Evolutionary conservation across 2,888 invertebrate genomes (phyloP).

Genomic region (Ichneumon xanthorius): DNA sequence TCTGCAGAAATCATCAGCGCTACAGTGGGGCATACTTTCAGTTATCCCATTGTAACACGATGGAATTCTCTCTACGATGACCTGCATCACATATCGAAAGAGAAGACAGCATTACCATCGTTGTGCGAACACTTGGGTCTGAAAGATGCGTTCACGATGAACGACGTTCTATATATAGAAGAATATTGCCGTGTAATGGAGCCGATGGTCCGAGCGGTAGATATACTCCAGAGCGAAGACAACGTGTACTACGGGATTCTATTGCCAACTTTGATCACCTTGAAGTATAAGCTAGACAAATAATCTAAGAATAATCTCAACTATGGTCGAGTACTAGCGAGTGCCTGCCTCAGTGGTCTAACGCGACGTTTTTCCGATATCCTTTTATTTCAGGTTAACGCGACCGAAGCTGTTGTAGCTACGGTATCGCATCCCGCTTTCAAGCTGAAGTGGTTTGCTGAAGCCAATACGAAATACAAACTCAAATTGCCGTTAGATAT

Average conservation of each 20-base stretch:
- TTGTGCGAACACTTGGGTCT: conserved; percentile 37
- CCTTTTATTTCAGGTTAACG: conserved; percentile 15
- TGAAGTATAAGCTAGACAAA: conserved; percentile 22
- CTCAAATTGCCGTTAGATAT: conserved; percentile 8
- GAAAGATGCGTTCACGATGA: conserved; percentile 33
- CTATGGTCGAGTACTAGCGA: conserved; percentile 36
- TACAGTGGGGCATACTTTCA: conserved; percentile 39
- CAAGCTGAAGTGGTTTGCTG: conserved; percentile 33
- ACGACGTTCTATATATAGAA: conserved; percentile 43
- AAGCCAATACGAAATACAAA: not conserved
- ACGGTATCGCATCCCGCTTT: conserved; percentile 41
- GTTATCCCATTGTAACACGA: conserved; percentile 44
- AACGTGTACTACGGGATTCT: conserved; percentile 47
- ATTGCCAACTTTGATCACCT: conserved; percentile 36
- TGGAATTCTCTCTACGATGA: conserved; percentile 55
- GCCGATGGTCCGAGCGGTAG: conserved; percentile 45
- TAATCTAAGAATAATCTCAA: conserved; percentile 37
- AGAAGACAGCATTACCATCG: conserved; percentile 22
- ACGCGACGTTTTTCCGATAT: conserved; percentile 40
- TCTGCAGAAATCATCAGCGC: conserved; percentile 45
- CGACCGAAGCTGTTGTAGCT: conserved; percentile 38
- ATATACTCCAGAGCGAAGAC: conserved; percentile 53
- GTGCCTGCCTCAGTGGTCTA: conserved; percentile 19
- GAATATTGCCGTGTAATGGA: conserved; percentile 45
- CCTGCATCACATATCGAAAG: conserved; percentile 17